Evolutionary conservation across 2,113 vertebrate species (phyloP).

Genomic region (Lipotes vexillifer): DNA sequence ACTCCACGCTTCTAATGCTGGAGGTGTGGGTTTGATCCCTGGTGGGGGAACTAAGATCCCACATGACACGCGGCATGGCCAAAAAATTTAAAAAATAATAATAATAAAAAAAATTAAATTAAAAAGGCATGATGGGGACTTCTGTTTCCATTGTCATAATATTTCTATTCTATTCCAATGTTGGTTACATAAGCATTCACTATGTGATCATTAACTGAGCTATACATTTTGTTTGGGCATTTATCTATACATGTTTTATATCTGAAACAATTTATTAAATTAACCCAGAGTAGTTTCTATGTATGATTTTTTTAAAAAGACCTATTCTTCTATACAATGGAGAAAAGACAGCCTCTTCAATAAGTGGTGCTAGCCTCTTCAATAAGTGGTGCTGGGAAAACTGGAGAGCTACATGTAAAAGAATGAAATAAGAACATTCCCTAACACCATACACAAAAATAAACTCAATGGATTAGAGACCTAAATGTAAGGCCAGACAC

Average conservation of each 20-base stretch:
- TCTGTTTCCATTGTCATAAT: neutral
- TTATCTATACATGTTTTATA: neutral
- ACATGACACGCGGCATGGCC: neutral
- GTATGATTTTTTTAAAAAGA: neutral
- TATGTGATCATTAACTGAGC: neutral
- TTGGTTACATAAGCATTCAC: neutral
- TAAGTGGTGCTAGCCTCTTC: too few relatives aligned
- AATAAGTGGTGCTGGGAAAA: too few relatives aligned
- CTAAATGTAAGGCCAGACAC: too few relatives aligned
- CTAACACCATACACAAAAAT: too few relatives aligned
- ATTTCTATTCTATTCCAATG: neutral
- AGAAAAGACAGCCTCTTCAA: too few relatives aligned
- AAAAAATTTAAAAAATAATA: neutral
- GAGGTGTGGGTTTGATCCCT: neutral
- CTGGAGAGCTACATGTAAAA: too few relatives aligned
- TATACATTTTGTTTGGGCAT: neutral
- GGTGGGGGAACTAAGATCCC: neutral
- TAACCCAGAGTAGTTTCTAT: neutral
- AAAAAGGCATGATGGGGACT: neutral
- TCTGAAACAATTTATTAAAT: slow-evolving; percentile 6
- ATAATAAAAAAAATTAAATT: neutral
- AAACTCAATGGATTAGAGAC: too few relatives aligned
- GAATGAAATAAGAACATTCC: too few relatives aligned
- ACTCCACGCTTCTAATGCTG: neutral
- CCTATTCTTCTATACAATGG: neutral